Conservation (phyloP, 2,888 invertebrate species). For the Azorinus chamasolen region DNA sequence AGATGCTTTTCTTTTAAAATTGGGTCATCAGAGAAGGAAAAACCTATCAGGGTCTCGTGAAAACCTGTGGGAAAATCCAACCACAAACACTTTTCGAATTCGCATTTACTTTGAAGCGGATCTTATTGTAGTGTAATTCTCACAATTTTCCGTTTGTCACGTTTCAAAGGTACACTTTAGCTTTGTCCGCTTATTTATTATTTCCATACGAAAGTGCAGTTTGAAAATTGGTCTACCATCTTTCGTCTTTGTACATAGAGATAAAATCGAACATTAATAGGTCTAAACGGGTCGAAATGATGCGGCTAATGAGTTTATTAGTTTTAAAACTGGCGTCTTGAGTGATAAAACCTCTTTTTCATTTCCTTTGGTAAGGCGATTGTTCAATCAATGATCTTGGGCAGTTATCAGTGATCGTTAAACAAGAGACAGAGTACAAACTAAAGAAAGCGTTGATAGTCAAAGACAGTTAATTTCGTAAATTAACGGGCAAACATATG, state of each 20-base stretch:
- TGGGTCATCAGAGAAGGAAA: too few species aligned
- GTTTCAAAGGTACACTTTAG: neutral
- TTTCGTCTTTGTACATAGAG: constrained; percentile 24
- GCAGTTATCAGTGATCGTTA: too few species aligned
- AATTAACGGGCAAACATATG: too few species aligned
- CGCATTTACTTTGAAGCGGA: constrained; percentile 8
- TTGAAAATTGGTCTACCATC: neutral
- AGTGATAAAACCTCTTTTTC: too few species aligned
- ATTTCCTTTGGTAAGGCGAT: too few species aligned
- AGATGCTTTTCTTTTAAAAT: too few species aligned
- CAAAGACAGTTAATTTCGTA: too few species aligned
- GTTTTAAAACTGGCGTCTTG: neutral
- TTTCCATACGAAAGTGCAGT: too few species aligned
- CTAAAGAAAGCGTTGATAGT: too few species aligned
- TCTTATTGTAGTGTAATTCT: neutral
- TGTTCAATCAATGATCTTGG: too few species aligned
- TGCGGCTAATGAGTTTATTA: constrained; percentile 59
- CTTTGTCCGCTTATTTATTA: too few species aligned
- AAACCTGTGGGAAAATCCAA: constrained; percentile 10
- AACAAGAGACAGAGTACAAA: too few species aligned
- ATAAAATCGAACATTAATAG: constrained; percentile 54
- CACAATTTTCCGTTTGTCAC: neutral
- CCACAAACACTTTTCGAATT: neutral
- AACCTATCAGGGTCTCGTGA: neutral
- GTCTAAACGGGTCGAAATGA: constrained; percentile 45